phyloP scores from a whole-genome alignment of 2,888 invertebrate genomes.

The Brachylomia viminalis region DNA sequence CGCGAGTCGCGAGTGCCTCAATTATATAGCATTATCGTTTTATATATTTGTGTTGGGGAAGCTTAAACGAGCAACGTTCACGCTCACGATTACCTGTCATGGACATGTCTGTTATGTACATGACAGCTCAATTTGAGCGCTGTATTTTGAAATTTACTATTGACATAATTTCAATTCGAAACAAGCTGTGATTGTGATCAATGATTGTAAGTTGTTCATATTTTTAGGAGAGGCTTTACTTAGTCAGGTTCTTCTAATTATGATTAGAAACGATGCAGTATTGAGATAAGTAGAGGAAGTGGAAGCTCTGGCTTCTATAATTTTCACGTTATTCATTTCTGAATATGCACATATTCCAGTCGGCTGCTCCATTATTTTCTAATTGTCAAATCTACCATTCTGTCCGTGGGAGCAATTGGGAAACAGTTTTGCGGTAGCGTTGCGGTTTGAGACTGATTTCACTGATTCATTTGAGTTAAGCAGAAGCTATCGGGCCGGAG shows the following conservation, averaged over 20 bases:
- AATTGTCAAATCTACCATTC: constrained; percentile 46
- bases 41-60: constrained; percentile 54
- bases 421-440: constrained; percentile 55
- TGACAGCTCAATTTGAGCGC: constrained; percentile 25
- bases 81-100: constrained; percentile 33
- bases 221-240: not conserved
- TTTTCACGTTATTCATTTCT: constrained; percentile 12
- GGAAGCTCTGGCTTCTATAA: constrained; percentile 4
- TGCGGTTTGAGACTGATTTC: constrained; percentile 59
- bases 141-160: constrained; percentile 10
- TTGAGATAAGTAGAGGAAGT: not conserved
- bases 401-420: constrained; percentile 37
- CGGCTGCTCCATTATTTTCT: constrained; percentile 44
- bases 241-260: not conserved
- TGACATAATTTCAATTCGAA: constrained; percentile 1
- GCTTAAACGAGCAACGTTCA: constrained; percentile 40
- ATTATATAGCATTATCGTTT: constrained; percentile 62
- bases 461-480: constrained; percentile 55
- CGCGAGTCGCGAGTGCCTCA: constrained; percentile 63
- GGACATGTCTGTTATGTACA: constrained; percentile 34
- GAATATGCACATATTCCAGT: constrained; percentile 21
- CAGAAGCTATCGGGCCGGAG: constrained; percentile 43
- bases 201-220: not conserved
- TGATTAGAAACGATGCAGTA: not conserved
- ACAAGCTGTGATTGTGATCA: not conserved